phyloP scores from a whole-genome alignment of 2,888 invertebrate species.

The Meteorus cinctellus region DNA sequence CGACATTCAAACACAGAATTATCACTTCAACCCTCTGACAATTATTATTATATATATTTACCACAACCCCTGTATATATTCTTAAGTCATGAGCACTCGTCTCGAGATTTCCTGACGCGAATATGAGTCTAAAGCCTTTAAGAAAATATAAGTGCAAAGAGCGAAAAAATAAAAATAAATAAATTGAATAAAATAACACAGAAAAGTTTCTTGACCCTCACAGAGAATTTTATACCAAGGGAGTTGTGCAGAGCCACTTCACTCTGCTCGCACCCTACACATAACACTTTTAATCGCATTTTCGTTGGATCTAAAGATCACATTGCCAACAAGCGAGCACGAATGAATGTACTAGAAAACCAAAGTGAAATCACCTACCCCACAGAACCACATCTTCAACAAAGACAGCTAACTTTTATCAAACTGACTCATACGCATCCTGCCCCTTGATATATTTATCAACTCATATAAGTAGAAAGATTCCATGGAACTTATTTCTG shows the following conservation, averaged over 20 bases:
- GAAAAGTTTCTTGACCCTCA: not conserved
- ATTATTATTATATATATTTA: not conserved
- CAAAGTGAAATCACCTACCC: not conserved
- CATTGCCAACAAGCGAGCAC: not conserved
- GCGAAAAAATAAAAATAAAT: not conserved
- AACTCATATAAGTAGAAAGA: not conserved
- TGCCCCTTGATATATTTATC: not conserved
- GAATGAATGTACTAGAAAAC: not conserved
- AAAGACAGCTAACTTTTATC: not conserved
- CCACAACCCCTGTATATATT: not conserved
- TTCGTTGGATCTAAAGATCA: not conserved
- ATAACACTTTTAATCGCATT: constrained; percentile 6
- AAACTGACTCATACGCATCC: constrained; percentile 3
- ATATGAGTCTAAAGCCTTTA: not conserved
- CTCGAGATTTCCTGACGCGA: not conserved
- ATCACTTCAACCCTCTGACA: not conserved
- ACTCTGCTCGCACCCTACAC: not conserved
- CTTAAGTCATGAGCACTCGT: not conserved
- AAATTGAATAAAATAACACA: not conserved
- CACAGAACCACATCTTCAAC: not conserved
- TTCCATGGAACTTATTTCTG: not conserved
- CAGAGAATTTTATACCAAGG: not conserved
- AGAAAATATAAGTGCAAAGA: not conserved
- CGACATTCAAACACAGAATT: not conserved
- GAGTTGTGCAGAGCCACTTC: not conserved